Base-by-base conservation (phyloP, 2,888 invertebrate species). In the Tetragnatha montana region DNA sequence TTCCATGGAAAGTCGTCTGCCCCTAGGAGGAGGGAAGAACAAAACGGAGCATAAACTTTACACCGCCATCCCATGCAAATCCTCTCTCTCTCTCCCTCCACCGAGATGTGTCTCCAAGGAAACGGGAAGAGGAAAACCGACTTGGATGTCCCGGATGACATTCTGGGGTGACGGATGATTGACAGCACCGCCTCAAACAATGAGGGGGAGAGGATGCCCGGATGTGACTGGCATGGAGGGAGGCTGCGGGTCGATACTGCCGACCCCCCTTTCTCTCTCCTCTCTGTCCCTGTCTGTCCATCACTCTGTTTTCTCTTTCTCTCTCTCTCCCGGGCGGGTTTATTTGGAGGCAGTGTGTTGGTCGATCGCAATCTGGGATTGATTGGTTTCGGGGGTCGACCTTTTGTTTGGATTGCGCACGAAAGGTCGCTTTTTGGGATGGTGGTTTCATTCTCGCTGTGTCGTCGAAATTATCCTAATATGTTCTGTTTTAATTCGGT, bases 101-200 rank as follows among this genome's bases (percentile, higher is more conserved):
- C 85, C 76, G 81, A 76, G 71, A 89, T 35, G 71, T 89, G 89
- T 89, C 89, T 89, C 78, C 60, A 47, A 47, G 75, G n/a, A 22
- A 68, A 22, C 10, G 19, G 78, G 79, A 71, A 47, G 49, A 51
- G 50, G 74, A 60, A 75, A 78, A 69, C 74, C 22, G 69, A 74
- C 50, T 70, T 50, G 69, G 78, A 78, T 73, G 88, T 88, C 89
- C 89, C 84, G 89, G 78, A 89, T 89, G 89, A 89, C 89, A 89
- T 89, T 89, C 85, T 85, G 89, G 87, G 70, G 81, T 89, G 89
- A 89, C 89, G 89, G 51, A 85, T 89, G 89, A 89, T 89, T 89
- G 89, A 89, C 89, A 89, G 89, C 68, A 85, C 89, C 85, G 89
- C 89, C 89, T 89, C 89, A 89, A 89, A 89, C 89, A 89, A 89